Base-by-base conservation (phyloP, 2,797 vertebrate genomes). In the Anguilla pacifica region DNA sequence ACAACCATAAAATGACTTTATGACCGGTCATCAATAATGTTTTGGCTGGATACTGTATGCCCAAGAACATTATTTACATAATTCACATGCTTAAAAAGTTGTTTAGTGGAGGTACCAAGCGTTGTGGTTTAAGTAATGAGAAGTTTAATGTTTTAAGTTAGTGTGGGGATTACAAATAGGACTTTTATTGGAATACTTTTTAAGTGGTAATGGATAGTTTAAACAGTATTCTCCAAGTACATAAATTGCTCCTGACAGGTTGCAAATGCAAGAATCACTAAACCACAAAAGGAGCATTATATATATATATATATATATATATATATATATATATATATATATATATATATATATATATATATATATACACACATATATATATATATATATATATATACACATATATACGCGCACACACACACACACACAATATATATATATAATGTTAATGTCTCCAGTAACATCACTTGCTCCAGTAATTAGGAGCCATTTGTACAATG, bases 371-470 rank as follows among this genome's bases (percentile, higher is more conserved):
- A 2, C 1, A 39, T 39, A 39, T 39, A 39, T 39, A 64, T 19
- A 17, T 64, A 39, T 39, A 39, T 39, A 39, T 39, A 39, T 39
- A 39, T 39, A 39, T 3, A 39, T 43, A 43, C 4, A 43, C 4
- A 64, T 19, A 17, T 64, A 43, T 43, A n/a, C n/a, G n/a, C n/a
- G n/a, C n/a, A n/a, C n/a, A n/a, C n/a, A n/a, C n/a, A n/a, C n/a
- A n/a, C n/a, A n/a, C n/a, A n/a, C n/a, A n/a, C n/a, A n/a, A n/a
- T n/a, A 39, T 39, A 39, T 39, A 39, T 39, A 39, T 39, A 39
- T 39, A 88, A 86, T 83, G 90, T 86, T 82, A 53, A 85, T 85
- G 53, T 86, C 74, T 86, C 53, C 55, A 82, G 86, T 85, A 70
- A 74, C 86, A 88, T 55, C 53, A 82, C 84, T 85, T 57, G 72